A percentile compares a stretch with the other conserved stretches of the same genome.
phyloP scores from a whole-genome alignment of 2,888 invertebrate species.

The Pyrrhosoma nymphula region DNA sequence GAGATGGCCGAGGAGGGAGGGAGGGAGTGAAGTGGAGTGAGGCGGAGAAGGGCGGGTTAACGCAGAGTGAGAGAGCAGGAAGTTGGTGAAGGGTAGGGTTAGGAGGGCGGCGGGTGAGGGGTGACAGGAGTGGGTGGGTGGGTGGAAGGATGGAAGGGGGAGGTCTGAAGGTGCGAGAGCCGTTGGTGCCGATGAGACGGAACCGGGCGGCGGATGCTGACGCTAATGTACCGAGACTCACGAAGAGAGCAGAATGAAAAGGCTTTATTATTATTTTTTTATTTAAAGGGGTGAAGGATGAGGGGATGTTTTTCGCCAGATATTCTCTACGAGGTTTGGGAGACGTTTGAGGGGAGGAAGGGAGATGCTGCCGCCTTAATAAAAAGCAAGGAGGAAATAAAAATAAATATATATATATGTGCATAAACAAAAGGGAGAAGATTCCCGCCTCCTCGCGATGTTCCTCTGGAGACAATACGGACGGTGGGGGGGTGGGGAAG shows the following conservation, averaged over 20 bases:
- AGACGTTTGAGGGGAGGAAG: neutral
- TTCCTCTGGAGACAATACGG: conserved; percentile 9
- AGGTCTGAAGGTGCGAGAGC: neutral
- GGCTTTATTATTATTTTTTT: conserved; percentile 12
- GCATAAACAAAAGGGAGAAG: neutral
- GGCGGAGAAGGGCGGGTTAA: neutral
- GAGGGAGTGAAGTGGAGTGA: no score
- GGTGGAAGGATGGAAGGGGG: neutral
- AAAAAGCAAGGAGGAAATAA: neutral
- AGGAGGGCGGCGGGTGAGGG: neutral
- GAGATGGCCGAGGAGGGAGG: neutral
- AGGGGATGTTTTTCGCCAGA: neutral
- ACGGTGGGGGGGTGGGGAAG: neutral
- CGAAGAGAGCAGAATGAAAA: neutral
- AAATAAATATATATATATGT: neutral
- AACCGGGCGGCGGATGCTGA: conserved; percentile 39
- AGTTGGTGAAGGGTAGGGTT: neutral
- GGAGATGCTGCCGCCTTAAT: conserved; percentile 4
- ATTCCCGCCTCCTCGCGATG: neutral
- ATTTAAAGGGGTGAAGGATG: neutral
- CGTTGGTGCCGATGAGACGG: conserved; percentile 50
- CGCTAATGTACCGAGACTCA: conserved; percentile 12
- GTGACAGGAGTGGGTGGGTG: neutral
- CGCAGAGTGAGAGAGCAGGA: neutral
- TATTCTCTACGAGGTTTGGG: neutral